Evolutionary conservation across 2,888 invertebrate species (phyloP).

Genomic region (Cephus sareptanus): DNA sequence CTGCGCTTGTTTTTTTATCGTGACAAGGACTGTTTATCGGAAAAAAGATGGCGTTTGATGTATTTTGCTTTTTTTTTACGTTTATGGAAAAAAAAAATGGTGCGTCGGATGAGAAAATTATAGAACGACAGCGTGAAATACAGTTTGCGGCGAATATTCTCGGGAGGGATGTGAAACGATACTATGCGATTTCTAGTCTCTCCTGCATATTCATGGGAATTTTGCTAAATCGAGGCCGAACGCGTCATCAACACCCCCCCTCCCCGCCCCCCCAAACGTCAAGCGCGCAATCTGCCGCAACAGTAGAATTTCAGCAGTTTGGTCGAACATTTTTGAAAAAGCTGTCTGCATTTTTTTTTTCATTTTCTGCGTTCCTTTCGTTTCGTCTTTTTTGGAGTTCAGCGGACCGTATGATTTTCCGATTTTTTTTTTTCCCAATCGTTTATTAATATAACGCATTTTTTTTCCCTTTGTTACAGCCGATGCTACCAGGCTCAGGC

Average conservation of each 20-base stretch:
- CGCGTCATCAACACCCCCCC: too few relatives aligned
- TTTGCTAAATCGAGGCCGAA: too few relatives aligned
- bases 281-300: too few relatives aligned
- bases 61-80: constrained; percentile 8
- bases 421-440: neutral
- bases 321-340: neutral
- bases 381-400: neutral
- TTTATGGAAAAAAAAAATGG: constrained; percentile 18
- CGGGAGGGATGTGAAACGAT: too few relatives aligned
- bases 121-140: constrained; percentile 21
- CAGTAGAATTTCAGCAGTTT: too few relatives aligned
- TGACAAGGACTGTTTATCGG: too few relatives aligned
- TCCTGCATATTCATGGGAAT: too few relatives aligned
- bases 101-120: constrained; percentile 28
- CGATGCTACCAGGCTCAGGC: constrained; percentile 57
- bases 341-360: neutral
- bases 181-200: too few relatives aligned
- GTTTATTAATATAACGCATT: neutral
- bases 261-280: too few relatives aligned
- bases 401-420: neutral
- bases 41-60: too few relatives aligned
- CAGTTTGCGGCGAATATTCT: too few relatives aligned
- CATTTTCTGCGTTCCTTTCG: neutral
- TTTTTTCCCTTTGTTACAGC: constrained; percentile 46
- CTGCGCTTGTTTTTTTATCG: too few relatives aligned